Base-by-base conservation (phyloP, 37 sponge, comb jelly and placozoan species). In the Aphrocallistes beatrix region DNA sequence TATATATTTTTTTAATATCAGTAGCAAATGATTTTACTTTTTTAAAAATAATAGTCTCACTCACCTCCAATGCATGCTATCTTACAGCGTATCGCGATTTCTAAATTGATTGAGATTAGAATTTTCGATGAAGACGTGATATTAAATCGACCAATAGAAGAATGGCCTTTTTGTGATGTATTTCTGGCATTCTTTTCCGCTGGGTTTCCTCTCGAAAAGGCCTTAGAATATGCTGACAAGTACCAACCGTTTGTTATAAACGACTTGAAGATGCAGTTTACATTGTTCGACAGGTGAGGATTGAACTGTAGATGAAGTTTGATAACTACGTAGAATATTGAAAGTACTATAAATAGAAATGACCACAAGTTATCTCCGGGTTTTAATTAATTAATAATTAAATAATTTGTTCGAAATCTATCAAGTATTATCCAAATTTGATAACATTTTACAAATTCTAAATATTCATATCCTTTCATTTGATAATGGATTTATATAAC, bases 141-240 rank as follows among this genome's bases (percentile, higher is more conserved):
- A 38, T 83, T 93, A 34, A 83, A 94, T 25, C 51, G 88, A 17
- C 91, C 91, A 1, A 83, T 96, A 36, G 91, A 92, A 37, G 84
- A 91, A 21, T 96, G 97, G 97, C 97, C 97, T 0, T 10, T 28
- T 19, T 92, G 93, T 45, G 91, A 96, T 85, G 87, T 89, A 23
- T 83, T 96, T 38, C 84, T 96, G 38, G 90, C 94, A 23, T 96
- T 96, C 90, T 96, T 87, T 82, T 94, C 94, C n/a, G 83, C 92
- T 40, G 97, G 92, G 13, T 85, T 51, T 51, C 90, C 90, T 38
- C 85, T 91, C 37, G 84, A 89, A 0, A 96, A 96, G 84, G 97
- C 97, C 0, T 88, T 94, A n/a, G 90, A 84, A n/a, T 96, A 93
- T 85, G 91, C 89, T 39, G 84, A 92, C 25, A 85, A 92, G 49